Base-by-base conservation (phyloP, 2,113 vertebrate genomes). In the Corythaixoides concolor region DNA sequence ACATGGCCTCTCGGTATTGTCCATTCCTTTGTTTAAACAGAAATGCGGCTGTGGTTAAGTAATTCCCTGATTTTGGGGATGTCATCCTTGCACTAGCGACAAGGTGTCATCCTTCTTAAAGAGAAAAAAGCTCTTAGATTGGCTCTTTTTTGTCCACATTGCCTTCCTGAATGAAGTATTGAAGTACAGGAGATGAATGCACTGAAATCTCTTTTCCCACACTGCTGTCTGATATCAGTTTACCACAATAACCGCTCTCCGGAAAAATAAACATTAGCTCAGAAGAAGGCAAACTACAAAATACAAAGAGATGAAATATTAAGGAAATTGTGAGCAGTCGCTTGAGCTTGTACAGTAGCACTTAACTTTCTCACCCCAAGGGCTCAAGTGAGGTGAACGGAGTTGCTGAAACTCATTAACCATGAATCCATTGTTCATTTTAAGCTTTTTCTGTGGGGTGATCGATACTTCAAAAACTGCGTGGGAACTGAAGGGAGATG, bases 181-280 rank as follows among this genome's bases (percentile, higher is more conserved):
- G 82, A 93, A 91, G 59, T 49, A 70, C 28, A 84, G 70, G 62
- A 91, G 89, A 24, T 49, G 45, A 93, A 63, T 23, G 47, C 67
- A 24, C 62, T 63, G 63, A 52, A 94, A 80, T 77, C 70, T 77
- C 21, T 22, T 49, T 95, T 95, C 91, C 89, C 95, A 97, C 91
- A 82, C 89, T 80, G 63, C 41, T 35, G 43, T 52, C 32, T 66
- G 63, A 17, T 94, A 95, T 83, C 95, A 90, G 87, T 90, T 97
- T 94, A 93, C 87, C 85, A 91, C 80, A 95, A 60, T 92, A 92
- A 91, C 87, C 2, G 1, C 67, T 47, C 73, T 79, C 52, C 88
- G 87, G 85, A 91, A 97, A 56, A 96, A 93, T 27, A 95, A 97
- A 97, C 85, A 96, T 93, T 78, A 94, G 76, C 86, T 95, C 80